These are phyloP conservation scores for Hetaerina americana DNA, from an alignment of 1,140 invertebrate species.

Conservation along the genomic window DNA sequence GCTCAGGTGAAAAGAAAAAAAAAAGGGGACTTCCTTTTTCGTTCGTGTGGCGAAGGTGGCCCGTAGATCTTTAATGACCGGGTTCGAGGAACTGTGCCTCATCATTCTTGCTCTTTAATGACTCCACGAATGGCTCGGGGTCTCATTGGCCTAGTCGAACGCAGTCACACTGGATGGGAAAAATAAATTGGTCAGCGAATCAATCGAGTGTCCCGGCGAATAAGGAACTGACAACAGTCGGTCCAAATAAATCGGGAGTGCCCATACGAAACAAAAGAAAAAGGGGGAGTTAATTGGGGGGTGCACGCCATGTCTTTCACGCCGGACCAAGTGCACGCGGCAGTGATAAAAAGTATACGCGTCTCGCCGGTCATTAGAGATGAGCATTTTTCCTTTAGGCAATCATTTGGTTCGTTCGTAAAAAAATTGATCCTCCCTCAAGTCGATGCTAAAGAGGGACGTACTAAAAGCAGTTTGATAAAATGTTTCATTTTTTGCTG, in stretches of 20 bases:
- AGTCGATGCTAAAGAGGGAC: too few species aligned
- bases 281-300: background rate
- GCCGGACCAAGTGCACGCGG: background rate
- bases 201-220: background rate
- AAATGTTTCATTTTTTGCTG: too few species aligned
- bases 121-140: background rate
- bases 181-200: background rate
- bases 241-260: background rate
- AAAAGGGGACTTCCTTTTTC: too few species aligned
- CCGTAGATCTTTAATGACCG: background rate
- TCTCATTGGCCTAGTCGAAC: background rate
- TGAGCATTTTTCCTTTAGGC: too few species aligned
- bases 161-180: background rate
- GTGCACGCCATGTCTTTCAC: background rate
- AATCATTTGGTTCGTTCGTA: too few species aligned
- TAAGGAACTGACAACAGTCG: background rate
- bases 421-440: too few species aligned
- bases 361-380: background rate
- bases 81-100: background rate
- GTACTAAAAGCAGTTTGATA: too few species aligned
- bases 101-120: background rate
- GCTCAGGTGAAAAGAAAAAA: too few species aligned
- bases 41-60: too few species aligned
- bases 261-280: too few species aligned
- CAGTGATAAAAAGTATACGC: background rate